Conservation (phyloP, 2,888 invertebrate species). For the Spisula subtruncata region DNA sequence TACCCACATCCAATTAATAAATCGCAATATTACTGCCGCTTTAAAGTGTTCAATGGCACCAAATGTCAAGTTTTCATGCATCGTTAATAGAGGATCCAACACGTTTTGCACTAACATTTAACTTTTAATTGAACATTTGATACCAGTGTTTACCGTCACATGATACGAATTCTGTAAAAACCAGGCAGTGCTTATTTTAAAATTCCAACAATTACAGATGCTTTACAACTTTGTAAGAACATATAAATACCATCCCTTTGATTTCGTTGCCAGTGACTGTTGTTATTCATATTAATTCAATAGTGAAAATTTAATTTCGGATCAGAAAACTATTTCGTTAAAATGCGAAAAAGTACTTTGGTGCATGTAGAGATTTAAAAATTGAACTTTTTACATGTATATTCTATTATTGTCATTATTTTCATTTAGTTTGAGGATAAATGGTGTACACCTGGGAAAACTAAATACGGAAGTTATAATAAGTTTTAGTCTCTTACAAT, state of each 20-base stretch:
- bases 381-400: no score
- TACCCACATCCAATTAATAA: neutral
- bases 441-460: no score
- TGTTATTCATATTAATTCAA: no score
- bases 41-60: neutral
- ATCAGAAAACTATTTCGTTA: no score
- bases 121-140: conserved; percentile 24
- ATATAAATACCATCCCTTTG: neutral
- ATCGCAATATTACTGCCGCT: neutral
- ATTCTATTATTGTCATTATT: no score
- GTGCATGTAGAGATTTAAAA: no score
- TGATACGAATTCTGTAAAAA: neutral
- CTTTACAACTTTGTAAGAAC: neutral
- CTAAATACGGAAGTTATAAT: no score
- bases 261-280: no score
- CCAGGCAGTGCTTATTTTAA: neutral
- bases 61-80: neutral
- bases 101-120: neutral
- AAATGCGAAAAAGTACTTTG: no score
- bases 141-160: neutral
- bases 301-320: no score
- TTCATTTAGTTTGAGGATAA: no score
- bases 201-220: neutral
- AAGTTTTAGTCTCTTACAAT: no score
- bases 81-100: neutral